phyloP scores from a whole-genome alignment of 2,888 invertebrate genomes.

The Camponotus fellah region DNA sequence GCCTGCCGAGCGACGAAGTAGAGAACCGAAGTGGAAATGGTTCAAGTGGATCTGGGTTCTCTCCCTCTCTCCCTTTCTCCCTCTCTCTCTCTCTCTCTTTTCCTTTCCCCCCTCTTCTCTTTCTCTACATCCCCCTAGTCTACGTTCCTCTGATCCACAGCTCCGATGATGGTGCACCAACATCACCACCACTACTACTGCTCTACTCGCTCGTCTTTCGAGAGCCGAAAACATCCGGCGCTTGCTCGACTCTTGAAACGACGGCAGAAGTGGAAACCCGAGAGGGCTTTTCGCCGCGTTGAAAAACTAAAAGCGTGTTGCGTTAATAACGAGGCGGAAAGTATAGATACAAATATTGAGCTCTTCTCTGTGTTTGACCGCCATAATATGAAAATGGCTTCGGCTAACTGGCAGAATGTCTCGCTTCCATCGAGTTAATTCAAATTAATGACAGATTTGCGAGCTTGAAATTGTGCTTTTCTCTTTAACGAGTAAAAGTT shows the following conservation, averaged over 20 bases:
- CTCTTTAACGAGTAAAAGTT: not conserved
- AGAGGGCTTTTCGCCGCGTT: constrained; percentile 66
- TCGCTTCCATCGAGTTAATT: not conserved
- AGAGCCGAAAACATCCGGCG: constrained; percentile 58
- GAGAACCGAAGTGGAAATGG: constrained; percentile 76
- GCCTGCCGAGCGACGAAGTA: constrained; percentile 61
- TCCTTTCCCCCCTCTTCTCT: not conserved
- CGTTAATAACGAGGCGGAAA: constrained; percentile 69
- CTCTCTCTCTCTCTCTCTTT: no score
- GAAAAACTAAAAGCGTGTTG: constrained; percentile 69
- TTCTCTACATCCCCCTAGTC: constrained; percentile 3
- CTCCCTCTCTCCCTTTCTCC: not conserved
- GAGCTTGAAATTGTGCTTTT: not conserved
- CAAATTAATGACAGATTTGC: not conserved
- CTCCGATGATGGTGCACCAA: constrained; percentile 12
- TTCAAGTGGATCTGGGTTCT: constrained; percentile 73
- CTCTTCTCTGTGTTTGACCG: constrained; percentile 57
- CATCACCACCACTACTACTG: not conserved
- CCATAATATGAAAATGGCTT: constrained; percentile 57
- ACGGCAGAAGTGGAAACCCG: constrained; percentile 53
- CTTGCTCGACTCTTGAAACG: constrained; percentile 63
- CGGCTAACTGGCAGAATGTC: constrained; percentile 3
- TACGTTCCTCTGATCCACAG: constrained; percentile 43
- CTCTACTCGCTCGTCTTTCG: constrained; percentile 44
- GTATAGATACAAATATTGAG: constrained; percentile 39